Percentiles rank a stretch among this genome's conserved stretches.
Evolutionary conservation across 2,888 invertebrate genomes (phyloP).

Genomic region (Noctua fimbriata): DNA sequence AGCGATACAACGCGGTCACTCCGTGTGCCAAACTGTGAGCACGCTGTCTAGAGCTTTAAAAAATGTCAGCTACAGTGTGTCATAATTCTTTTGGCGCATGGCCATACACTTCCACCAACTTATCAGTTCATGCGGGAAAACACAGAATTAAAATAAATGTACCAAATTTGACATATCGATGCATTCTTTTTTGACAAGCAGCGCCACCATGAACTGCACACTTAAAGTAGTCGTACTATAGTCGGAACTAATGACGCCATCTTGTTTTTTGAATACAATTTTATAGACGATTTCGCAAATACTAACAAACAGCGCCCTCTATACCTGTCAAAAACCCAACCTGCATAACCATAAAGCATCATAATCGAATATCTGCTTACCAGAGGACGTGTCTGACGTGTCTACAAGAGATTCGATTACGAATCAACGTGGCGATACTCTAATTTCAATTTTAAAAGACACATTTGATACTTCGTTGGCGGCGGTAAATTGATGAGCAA

Average conservation of each 20-base stretch:
- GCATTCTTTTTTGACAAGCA: no score
- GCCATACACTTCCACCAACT: background rate
- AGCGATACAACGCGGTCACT: slow-evolving; percentile 31
- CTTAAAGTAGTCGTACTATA: no score
- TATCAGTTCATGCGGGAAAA: no score
- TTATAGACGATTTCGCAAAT: background rate
- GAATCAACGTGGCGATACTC: slow-evolving; percentile 10
- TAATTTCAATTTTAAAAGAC: background rate
- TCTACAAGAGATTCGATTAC: slow-evolving; percentile 8
- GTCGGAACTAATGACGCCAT: background rate
- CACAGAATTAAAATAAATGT: no score
- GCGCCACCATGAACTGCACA: no score
- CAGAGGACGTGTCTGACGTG: background rate
- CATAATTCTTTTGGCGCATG: slow-evolving; percentile 1
- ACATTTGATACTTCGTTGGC: background rate
- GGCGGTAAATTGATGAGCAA: background rate
- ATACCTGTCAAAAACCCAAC: background rate
- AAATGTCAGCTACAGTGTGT: slow-evolving; percentile 42
- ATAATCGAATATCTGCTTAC: background rate
- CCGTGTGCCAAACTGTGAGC: slow-evolving; percentile 52
- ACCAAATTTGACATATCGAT: no score
- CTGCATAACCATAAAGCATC: background rate
- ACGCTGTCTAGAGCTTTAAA: slow-evolving; percentile 45
- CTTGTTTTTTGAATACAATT: background rate
- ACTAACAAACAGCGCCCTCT: background rate